A percentile compares a stretch with the other conserved stretches of the same genome.
Conservation (phyloP, 2,888 invertebrate species). For the Drosophila diplacantha region DNA sequence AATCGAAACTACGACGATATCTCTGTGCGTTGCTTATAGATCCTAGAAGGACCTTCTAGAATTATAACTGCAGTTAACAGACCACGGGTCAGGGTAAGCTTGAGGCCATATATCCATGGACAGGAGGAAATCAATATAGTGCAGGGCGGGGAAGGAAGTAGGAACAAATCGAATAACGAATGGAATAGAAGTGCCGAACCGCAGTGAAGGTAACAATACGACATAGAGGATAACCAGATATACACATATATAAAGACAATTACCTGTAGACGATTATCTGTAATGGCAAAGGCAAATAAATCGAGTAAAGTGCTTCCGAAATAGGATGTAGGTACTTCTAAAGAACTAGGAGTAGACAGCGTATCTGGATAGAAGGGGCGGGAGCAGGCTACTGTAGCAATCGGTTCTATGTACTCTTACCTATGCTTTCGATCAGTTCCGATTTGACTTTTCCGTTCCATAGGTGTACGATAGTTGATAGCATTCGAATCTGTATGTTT, state of each 20-base stretch:
- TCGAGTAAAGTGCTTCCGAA: constrained; percentile 69
- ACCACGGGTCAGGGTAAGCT: constrained; percentile 53
- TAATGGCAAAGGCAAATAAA: constrained; percentile 65
- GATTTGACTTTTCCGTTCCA: constrained; percentile 20
- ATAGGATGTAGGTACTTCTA: constrained; percentile 59
- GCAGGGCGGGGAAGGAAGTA: not conserved
- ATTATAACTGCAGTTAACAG: constrained; percentile 59
- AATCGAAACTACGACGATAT: not conserved
- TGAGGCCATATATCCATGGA: constrained; percentile 16
- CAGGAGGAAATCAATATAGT: constrained; percentile 39
- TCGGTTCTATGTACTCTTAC: not conserved
- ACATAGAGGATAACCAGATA: constrained; percentile 22
- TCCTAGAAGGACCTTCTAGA: constrained; percentile 5
- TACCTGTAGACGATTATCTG: constrained; percentile 41
- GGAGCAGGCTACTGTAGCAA: constrained; percentile 2
- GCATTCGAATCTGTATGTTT: constrained; percentile 28
- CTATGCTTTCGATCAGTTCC: constrained; percentile 9
- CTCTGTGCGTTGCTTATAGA: not conserved
- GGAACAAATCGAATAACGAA: constrained; percentile 12
- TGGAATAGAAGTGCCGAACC: constrained; percentile 23
- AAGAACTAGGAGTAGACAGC: constrained; percentile 39
- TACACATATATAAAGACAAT: constrained; percentile 19
- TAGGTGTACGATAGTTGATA: constrained; percentile 34
- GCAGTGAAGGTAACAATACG: constrained; percentile 21
- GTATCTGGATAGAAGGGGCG: constrained; percentile 12